A percentile compares a stretch with the other conserved stretches of the same genome.
Evolutionary conservation across 2,888 invertebrate genomes (phyloP).

Genomic region (Cylindroiulus punctatus): DNA sequence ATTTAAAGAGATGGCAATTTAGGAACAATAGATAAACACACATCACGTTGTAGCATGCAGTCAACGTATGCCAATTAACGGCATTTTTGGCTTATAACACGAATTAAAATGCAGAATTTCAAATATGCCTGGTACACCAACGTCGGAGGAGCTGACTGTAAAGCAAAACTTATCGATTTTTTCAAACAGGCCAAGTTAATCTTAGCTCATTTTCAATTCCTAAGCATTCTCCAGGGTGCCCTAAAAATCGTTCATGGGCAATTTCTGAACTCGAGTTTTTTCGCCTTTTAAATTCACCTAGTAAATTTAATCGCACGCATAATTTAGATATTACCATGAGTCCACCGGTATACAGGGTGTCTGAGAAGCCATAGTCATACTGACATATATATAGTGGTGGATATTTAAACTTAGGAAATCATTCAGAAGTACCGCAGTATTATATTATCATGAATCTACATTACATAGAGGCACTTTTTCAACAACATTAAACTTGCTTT

Average conservation of each 20-base stretch:
- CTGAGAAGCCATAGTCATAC: no score
- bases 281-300: background rate
- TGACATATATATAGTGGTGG: no score
- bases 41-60: background rate
- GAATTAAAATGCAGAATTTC: conserved; percentile 2
- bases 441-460: no score
- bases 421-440: no score
- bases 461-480: no score
- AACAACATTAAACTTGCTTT: no score
- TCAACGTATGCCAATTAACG: background rate
- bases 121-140: background rate
- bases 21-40: background rate
- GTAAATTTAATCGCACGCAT: background rate
- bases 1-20: conserved; percentile 2
- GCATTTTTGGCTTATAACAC: background rate
- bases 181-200: background rate
- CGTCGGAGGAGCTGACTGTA: background rate
- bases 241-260: conserved; percentile 4
- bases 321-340: no score
- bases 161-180: conserved; percentile 11
- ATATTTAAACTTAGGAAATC: no score
- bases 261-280: background rate
- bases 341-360: no score
- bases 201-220: conserved; percentile 35
- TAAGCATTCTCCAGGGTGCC: conserved; percentile 28